Evolutionary conservation across 2,888 invertebrate genomes (phyloP).

Genomic region (Drosophila mercatorum): DNA sequence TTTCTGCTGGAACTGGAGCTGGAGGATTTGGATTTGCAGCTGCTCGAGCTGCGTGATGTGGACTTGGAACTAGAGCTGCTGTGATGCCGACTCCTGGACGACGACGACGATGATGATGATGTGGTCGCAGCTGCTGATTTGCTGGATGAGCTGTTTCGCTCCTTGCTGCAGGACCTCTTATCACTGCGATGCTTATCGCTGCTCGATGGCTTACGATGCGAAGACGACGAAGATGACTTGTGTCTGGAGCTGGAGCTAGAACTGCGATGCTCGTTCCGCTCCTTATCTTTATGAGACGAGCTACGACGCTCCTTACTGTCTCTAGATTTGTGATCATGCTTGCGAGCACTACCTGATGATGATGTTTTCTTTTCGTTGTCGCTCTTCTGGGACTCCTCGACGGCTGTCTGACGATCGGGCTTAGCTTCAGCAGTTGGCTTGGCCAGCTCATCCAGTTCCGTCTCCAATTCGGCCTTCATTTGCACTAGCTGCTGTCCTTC

Average conservation of each 20-base stretch:
- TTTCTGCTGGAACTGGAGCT: constrained; percentile 22
- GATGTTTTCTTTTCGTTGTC: constrained; percentile 24
- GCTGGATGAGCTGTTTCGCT: constrained; percentile 42
- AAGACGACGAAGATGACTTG: constrained; percentile 59
- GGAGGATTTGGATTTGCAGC: constrained; percentile 47
- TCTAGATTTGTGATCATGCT: constrained; percentile 49
- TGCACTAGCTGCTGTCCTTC: background rate
- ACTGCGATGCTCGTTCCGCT: constrained; percentile 45
- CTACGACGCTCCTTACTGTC: constrained; percentile 27
- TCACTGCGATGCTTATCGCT: constrained; percentile 59
- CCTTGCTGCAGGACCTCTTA: constrained; percentile 34
- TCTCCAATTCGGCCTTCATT: constrained; percentile 12
- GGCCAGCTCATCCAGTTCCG: constrained; percentile 7
- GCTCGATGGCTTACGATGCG: constrained; percentile 54
- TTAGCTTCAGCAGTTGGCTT: background rate
- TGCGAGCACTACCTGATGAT: constrained; percentile 11
- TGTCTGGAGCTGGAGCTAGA: constrained; percentile 62
- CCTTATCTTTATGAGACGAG: constrained; percentile 42
- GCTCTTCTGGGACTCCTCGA: constrained; percentile 33
- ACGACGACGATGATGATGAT: constrained; percentile 34
- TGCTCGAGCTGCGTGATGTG: constrained; percentile 35
- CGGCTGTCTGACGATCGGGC: constrained; percentile 1
- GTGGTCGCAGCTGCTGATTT: constrained; percentile 23
- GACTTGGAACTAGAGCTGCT: constrained; percentile 55
- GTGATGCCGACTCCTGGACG: constrained; percentile 47